Percentiles rank a stretch among this genome's conserved stretches.
Evolutionary conservation across 2,888 invertebrate species (phyloP).

Genomic region (Meteorus colon): DNA sequence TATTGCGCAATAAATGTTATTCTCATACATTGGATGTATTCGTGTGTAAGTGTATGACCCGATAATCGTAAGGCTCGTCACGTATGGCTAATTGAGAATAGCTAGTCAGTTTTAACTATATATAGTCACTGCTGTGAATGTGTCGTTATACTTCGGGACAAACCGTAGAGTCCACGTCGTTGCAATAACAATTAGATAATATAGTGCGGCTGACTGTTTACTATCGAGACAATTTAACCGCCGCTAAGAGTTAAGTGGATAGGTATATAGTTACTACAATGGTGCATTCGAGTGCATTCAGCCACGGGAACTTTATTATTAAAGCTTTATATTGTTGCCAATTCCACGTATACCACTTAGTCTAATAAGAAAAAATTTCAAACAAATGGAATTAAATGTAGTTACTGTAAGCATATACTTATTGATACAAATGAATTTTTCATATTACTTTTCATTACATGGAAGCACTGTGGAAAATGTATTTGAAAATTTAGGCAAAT

Average conservation of each 20-base stretch:
- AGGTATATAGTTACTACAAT: background rate
- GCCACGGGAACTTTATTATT: background rate
- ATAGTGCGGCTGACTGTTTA: conserved; percentile 38
- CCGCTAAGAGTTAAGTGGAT: conserved; percentile 9
- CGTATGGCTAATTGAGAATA: conserved; percentile 52
- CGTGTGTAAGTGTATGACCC: conserved; percentile 6
- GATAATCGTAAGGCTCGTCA: conserved; percentile 49
- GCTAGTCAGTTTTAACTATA: conserved; percentile 38
- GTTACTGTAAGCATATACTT: too few species aligned
- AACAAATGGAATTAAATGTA: background rate
- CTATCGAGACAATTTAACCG: conserved; percentile 30
- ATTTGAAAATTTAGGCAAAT: too few species aligned
- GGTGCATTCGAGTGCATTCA: conserved; percentile 1
- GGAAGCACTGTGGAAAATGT: too few species aligned
- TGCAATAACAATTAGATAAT: conserved; percentile 52
- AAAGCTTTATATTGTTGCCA: background rate
- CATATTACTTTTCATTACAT: too few species aligned
- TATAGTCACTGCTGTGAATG: conserved; percentile 21
- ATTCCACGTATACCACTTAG: background rate
- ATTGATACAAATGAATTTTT: too few species aligned
- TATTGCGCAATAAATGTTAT: background rate
- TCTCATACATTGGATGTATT: background rate
- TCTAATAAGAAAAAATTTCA: background rate
- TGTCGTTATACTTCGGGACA: conserved; percentile 49
- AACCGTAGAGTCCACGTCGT: conserved; percentile 41